phyloP scores from a whole-genome alignment of 2,113 vertebrate genomes.

The Crotalus tigris region DNA sequence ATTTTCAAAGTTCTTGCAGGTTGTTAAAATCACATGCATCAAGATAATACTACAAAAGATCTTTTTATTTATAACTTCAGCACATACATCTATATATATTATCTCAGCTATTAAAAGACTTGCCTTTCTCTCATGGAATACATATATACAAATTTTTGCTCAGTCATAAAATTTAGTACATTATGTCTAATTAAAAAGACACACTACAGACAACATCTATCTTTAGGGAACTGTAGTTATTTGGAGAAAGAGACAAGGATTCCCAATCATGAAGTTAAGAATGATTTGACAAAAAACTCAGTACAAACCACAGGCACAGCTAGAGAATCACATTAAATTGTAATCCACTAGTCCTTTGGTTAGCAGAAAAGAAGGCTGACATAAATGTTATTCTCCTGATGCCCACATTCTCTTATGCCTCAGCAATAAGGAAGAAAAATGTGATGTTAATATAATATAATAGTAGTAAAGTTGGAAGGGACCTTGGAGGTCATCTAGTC shows the following conservation, averaged over 20 bases:
- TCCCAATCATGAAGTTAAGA: not conserved
- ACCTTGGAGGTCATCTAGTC: no score
- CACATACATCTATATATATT: not conserved
- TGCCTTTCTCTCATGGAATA: not conserved
- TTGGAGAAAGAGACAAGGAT: not conserved
- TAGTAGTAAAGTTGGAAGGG: no score
- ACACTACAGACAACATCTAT: not conserved
- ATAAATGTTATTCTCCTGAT: not conserved
- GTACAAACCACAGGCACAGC: not conserved
- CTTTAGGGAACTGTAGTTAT: not conserved
- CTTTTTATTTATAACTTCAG: not conserved
- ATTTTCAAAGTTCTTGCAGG: not conserved
- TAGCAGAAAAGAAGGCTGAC: not conserved
- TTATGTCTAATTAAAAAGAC: not conserved
- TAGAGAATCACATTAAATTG: not conserved
- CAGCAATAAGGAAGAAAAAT: not conserved
- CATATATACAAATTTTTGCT: not conserved
- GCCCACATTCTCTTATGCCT: not conserved
- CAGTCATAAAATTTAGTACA: not conserved
- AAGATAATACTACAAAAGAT: not conserved
- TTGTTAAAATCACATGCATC: not conserved
- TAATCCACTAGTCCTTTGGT: not conserved
- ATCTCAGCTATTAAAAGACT: no score
- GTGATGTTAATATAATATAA: no score
- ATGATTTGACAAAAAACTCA: not conserved